phyloP scores from a whole-genome alignment of 2,888 invertebrate genomes.

The Ophion obscuratus region DNA sequence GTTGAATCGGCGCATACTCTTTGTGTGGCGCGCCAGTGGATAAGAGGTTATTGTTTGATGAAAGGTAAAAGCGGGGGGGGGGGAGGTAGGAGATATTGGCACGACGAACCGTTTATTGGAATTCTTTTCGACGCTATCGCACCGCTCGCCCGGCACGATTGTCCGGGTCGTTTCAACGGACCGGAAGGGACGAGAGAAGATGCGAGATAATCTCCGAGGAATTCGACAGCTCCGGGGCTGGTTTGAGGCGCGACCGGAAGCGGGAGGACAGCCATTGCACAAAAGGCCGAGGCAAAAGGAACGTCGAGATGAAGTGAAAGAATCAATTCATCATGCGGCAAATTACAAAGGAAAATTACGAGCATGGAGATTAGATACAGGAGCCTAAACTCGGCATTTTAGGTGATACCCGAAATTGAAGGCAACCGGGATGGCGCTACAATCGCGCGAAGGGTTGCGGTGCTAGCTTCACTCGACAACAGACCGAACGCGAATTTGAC shows the following conservation, averaged over 20 bases:
- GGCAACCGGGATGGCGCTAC: too few species aligned
- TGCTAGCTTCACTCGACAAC: too few species aligned
- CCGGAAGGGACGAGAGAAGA: constrained; percentile 48
- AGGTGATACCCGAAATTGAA: too few species aligned
- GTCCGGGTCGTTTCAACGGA: constrained; percentile 72
- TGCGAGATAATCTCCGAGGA: constrained; percentile 65
- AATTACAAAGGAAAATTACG: too few species aligned
- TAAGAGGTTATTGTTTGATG: constrained; percentile 43
- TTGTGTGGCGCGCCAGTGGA: neutral
- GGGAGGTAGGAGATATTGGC: constrained; percentile 46
- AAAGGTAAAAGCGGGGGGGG: constrained; percentile 17
- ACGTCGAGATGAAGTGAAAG: neutral
- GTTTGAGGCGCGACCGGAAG: neutral
- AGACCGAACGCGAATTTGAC: too few species aligned
- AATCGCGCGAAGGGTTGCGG: too few species aligned
- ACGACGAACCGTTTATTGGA: constrained; percentile 69
- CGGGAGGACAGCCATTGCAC: too few species aligned
- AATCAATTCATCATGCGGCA: too few species aligned
- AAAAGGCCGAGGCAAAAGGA: neutral
- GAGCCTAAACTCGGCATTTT: too few species aligned
- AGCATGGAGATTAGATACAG: too few species aligned
- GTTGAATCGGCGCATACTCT: neutral
- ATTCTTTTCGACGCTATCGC: constrained; percentile 69
- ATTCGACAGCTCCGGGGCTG: constrained; percentile 48
- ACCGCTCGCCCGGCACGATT: constrained; percentile 66